A percentile compares a stretch with the other conserved stretches of the same genome.
Evolutionary conservation across 2,888 invertebrate species (phyloP).

Genomic region (Thereva unica): DNA sequence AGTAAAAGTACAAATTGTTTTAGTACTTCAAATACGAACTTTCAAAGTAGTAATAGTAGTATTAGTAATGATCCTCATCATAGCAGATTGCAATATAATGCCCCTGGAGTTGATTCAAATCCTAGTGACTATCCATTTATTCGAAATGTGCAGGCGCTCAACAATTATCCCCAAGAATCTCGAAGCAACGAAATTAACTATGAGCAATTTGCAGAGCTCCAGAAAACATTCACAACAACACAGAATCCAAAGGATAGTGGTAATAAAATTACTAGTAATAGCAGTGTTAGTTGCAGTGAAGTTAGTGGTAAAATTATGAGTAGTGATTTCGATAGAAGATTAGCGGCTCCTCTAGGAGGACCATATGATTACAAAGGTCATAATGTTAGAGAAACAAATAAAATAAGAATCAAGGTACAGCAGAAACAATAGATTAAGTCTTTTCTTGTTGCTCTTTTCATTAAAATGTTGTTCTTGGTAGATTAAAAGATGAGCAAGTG

Average conservation of each 20-base stretch:
- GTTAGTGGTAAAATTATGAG: conserved; percentile 19
- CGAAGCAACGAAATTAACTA: conserved; percentile 24
- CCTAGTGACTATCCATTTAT: conserved; percentile 17
- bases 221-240: conserved; percentile 17
- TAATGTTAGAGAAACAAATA: conserved; percentile 36
- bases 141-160: conserved; percentile 17
- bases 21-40: conserved; percentile 34
- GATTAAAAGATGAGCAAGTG: neutral
- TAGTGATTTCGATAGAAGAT: conserved; percentile 39
- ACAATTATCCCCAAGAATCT: conserved; percentile 8
- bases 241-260: conserved; percentile 31
- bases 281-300: conserved; percentile 35
- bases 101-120: conserved; percentile 15
- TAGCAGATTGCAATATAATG: conserved; percentile 10
- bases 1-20: conserved; percentile 41
- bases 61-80: conserved; percentile 9
- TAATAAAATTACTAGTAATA: conserved; percentile 29
- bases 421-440: conserved; percentile 39
- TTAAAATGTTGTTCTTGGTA: conserved; percentile 7
- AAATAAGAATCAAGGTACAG: conserved; percentile 43
- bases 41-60: conserved; percentile 27
- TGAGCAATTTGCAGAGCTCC: conserved; percentile 21
- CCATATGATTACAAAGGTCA: conserved; percentile 40
- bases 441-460: conserved; percentile 20
- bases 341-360: conserved; percentile 38